phyloP scores from a whole-genome alignment of 2,797 vertebrate species.

The Agapornis canus region DNA sequence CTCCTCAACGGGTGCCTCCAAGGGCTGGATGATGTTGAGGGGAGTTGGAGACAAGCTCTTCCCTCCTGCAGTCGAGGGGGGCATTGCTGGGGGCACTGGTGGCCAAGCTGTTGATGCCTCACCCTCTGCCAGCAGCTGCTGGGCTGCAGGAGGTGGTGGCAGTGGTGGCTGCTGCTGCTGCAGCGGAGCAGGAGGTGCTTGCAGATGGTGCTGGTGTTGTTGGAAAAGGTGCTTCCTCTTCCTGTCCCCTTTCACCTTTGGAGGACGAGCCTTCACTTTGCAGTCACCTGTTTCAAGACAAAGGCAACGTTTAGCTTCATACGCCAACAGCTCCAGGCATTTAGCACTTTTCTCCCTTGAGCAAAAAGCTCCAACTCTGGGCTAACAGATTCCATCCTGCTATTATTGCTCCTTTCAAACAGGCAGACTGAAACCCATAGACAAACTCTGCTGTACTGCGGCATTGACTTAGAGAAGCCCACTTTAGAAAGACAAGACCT shows the following conservation, averaged over 20 bases:
- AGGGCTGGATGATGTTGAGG: slow-evolving; percentile 63
- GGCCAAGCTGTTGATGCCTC: rapidly evolving
- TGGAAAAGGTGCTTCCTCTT: slow-evolving; percentile 77
- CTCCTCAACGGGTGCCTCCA: slow-evolving; percentile 5
- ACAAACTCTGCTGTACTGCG: background rate
- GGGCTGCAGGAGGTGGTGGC: rapidly evolving
- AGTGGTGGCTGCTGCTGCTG: background rate
- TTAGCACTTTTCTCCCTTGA: background rate
- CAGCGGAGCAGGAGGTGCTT: background rate
- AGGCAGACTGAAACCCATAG: background rate
- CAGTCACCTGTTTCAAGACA: slow-evolving; percentile 65
- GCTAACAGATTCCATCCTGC: background rate
- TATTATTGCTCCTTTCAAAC: background rate
- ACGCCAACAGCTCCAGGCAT: rapidly evolving
- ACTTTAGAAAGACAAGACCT: background rate
- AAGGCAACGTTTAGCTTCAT: background rate
- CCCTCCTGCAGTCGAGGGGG: rapidly evolving
- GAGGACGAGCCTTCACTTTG: slow-evolving; percentile 55
- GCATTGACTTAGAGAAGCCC: background rate
- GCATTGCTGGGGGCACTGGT: rapidly evolving
- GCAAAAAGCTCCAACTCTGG: background rate
- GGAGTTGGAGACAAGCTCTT: background rate
- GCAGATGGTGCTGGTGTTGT: background rate
- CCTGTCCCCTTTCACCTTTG: slow-evolving; percentile 73
- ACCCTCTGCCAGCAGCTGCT: background rate